Conservation (phyloP, 2,888 invertebrate genomes). For the Melipona beecheii region DNA sequence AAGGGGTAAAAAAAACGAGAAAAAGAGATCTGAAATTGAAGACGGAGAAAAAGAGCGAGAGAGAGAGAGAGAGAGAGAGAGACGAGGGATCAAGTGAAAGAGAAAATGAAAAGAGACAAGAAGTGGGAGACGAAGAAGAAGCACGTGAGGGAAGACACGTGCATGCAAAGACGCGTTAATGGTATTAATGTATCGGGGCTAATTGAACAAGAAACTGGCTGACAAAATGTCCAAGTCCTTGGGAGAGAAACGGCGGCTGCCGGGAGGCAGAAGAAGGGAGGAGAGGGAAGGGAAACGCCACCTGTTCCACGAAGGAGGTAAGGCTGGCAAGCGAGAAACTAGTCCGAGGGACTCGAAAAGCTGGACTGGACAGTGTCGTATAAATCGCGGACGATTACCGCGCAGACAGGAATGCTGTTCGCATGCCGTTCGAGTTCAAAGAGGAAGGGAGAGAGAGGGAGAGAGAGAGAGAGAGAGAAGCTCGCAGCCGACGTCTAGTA, state of each 20-base stretch:
- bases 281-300: constrained; percentile 3
- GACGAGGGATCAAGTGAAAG: no score
- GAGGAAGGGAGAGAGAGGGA: no score
- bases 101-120: no score
- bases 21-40: no score
- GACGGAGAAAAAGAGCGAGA: no score
- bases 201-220: constrained; percentile 5
- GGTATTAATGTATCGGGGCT: constrained; percentile 3
- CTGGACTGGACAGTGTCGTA: constrained; percentile 43
- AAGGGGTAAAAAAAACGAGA: no score
- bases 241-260: background rate
- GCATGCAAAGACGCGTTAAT: background rate
- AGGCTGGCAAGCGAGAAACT: constrained; percentile 33
- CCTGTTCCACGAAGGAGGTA: constrained; percentile 11
- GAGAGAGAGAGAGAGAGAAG: constrained; percentile 15
- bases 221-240: background rate
- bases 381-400: constrained; percentile 56
- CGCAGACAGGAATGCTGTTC: constrained; percentile 56
- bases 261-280: background rate
- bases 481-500: constrained; percentile 57
- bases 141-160: background rate
- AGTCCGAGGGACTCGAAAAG: constrained; percentile 35
- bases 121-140: background rate
- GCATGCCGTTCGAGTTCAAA: constrained; percentile 57
- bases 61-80: no score